A percentile compares a stretch with the other conserved stretches of the same genome.
Conservation (phyloP, 2,888 invertebrate species). For the Protula sp. region DNA sequence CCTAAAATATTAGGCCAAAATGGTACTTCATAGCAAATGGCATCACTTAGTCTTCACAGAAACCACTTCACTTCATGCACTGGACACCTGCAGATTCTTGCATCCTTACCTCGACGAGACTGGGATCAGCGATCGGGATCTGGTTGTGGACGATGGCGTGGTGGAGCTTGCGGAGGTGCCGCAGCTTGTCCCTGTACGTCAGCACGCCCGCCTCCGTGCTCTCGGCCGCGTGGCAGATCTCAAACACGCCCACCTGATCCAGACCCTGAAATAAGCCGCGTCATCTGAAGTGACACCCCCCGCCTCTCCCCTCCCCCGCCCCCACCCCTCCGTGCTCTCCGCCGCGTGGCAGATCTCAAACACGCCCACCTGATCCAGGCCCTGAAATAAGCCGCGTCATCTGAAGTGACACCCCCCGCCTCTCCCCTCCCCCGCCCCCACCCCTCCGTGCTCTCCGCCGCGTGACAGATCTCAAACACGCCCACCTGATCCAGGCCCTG, state of each 20-base stretch:
- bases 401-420: not conserved
- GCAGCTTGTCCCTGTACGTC: conserved; percentile 70
- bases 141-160: conserved; percentile 34
- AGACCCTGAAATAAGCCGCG: conserved; percentile 19
- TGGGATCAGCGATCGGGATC: conserved; percentile 30
- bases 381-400: conserved; percentile 16
- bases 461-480: conserved; percentile 64
- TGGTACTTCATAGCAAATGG: too few relatives aligned
- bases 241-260: conserved; percentile 58
- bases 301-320: too few relatives aligned
- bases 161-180: conserved; percentile 69
- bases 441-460: too few relatives aligned
- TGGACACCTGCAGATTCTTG: too few relatives aligned
- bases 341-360: conserved; percentile 66
- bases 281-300: not conserved
- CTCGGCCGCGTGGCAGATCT: conserved; percentile 66
- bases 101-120: too few relatives aligned
- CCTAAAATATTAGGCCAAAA: too few relatives aligned
- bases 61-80: too few relatives aligned
- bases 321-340: too few relatives aligned
- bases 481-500: conserved; percentile 27
- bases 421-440: too few relatives aligned
- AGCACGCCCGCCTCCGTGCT: conserved; percentile 66
- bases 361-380: conserved; percentile 45
- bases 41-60: too few relatives aligned